Conservation (phyloP, 2,888 invertebrate genomes). For the Mylabris sibirica region DNA sequence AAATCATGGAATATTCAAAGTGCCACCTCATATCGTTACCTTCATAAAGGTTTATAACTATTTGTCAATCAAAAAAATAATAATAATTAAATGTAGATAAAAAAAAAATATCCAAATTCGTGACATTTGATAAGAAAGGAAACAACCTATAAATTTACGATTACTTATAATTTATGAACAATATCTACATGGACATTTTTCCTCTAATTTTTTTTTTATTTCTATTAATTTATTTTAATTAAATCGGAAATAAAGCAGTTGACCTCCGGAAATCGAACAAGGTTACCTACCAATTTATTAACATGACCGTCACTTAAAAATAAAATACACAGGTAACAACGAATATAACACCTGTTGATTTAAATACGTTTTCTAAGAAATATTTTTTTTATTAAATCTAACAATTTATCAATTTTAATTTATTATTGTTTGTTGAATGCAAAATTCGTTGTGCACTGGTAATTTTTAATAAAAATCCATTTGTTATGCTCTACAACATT, state of each 20-base stretch:
- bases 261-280: constrained; percentile 57
- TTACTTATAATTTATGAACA: background rate
- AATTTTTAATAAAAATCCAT: background rate
- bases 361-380: background rate
- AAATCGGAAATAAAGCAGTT: constrained; percentile 56
- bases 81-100: background rate
- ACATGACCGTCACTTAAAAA: constrained; percentile 32
- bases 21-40: background rate
- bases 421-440: background rate
- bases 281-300: constrained; percentile 44
- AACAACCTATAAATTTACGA: background rate
- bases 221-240: constrained; percentile 45
- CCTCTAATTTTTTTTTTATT: background rate
- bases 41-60: background rate
- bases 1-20: background rate
- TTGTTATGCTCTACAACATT: background rate
- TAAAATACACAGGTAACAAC: constrained; percentile 9
- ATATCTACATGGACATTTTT: background rate
- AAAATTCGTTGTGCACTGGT: background rate
- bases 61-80: background rate
- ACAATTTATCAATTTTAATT: background rate
- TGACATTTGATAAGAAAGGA: constrained; percentile 10
- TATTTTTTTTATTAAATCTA: background rate
- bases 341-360: background rate
- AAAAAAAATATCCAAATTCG: background rate